Evolutionary conservation across 1,140 invertebrate species (phyloP), one percentile per base, ranked within the genome.

Genomic region (Aphidius gifuensis): DNA sequence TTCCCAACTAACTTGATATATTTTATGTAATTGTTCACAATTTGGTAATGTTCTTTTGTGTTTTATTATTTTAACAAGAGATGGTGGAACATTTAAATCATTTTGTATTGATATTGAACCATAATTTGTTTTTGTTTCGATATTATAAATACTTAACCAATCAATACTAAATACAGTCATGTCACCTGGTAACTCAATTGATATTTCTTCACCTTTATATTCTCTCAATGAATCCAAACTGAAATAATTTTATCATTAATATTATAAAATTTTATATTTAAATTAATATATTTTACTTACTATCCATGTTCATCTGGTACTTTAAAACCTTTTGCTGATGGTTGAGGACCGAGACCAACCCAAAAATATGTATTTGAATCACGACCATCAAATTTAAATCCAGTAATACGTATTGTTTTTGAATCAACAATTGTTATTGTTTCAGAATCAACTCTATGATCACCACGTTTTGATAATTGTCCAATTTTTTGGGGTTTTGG

Each of bases 241-340:
- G 16, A 58, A 40, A 21, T 5, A 44, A 48, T 16, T 16, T 16
- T 16, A 16, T 7, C 9, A 57, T 9, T 9, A 54, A 51, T 23
- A 47, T 9, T 56, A 38, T 39, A 32, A 47, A 23, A 43, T 40
- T 6, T 16, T 8, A 51, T 44, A 58, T 50, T 56, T 3, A 51
- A 64, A 61, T 16, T 42, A 42, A 21, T 48, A 21, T 48, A 49
- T 54, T 4, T 8, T 64, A 88, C 92, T 91, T 80, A 95, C 92
- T 94, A 96, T 86, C 93, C 93, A 68, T 89, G 87, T 82, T 97
- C 94, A 79, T 96, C 92, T 3, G 93, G 92, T 62, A 96, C 87
- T 82, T 91, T 91, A 43, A 77, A 82, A 2, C 93, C 93, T 66
- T 91, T 89, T 8, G 86, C 84, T 5, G 89, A 89, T 0, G 93